Conservation (phyloP, 2,888 invertebrate species). For the Epinotia demarniana region DNA sequence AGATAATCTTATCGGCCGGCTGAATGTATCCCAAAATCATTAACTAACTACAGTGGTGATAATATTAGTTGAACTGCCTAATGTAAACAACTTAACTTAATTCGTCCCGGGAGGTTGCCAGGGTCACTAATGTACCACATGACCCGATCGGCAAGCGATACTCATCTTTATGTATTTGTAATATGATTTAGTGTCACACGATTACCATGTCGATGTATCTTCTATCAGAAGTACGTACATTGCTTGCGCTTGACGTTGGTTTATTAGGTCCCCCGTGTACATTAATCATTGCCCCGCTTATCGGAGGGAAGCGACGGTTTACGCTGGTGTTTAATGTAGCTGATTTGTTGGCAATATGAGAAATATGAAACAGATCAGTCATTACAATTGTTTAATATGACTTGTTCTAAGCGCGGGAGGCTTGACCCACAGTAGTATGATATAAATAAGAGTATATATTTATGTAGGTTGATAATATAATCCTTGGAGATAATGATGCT, state of each 20-base stretch:
- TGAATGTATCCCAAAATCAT: slow-evolving; percentile 21
- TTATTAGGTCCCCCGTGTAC: slow-evolving; percentile 26
- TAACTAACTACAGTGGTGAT: slow-evolving; percentile 25
- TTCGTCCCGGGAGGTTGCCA: slow-evolving; percentile 8
- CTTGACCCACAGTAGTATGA: too few species aligned
- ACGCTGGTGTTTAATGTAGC: slow-evolving; percentile 3
- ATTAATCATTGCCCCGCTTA: slow-evolving; percentile 31
- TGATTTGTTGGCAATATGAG: background rate
- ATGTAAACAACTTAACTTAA: background rate
- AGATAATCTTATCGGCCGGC: slow-evolving; percentile 33
- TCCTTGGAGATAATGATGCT: too few species aligned
- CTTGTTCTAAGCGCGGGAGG: too few species aligned
- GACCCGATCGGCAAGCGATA: background rate
- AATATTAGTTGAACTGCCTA: background rate
- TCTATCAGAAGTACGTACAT: background rate
- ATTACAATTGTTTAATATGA: too few species aligned
- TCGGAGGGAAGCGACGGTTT: background rate
- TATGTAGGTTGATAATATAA: too few species aligned
- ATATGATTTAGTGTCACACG: background rate
- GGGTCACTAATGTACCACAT: background rate
- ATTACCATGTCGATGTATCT: background rate
- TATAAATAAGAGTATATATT: too few species aligned
- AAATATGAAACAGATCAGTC: too few species aligned
- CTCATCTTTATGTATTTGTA: background rate
- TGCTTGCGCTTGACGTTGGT: slow-evolving; percentile 36